Conservation (phyloP, 2,888 invertebrate species). For the Nomada ferruginata region DNA sequence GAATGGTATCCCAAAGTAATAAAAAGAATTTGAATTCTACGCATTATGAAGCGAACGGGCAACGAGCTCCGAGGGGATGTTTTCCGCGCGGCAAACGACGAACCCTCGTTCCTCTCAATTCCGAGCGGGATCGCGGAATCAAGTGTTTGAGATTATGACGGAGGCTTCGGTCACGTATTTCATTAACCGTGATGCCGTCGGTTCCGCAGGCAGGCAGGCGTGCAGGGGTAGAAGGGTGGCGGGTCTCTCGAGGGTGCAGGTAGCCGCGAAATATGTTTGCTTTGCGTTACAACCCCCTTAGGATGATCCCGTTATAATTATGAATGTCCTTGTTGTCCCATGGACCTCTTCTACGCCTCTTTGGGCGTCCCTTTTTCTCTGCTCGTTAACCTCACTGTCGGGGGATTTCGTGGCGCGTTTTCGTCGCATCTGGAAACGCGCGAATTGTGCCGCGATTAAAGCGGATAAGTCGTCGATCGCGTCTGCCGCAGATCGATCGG, state of each 20-base stretch:
- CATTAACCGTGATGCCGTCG: conserved; percentile 81
- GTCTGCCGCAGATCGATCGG: conserved; percentile 9
- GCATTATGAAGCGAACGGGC: conserved; percentile 55
- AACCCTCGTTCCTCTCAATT: conserved; percentile 61
- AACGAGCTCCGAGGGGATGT: conserved; percentile 49
- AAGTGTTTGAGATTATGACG: conserved; percentile 84
- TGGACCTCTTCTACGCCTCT: conserved; percentile 54
- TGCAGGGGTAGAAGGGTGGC: conserved; percentile 54
- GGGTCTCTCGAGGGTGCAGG: conserved; percentile 68
- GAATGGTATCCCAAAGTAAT: neutral
- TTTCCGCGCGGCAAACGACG: conserved; percentile 48
- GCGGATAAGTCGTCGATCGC: conserved; percentile 13
- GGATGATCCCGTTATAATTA: conserved; percentile 80
- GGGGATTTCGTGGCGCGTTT: conserved; percentile 6
- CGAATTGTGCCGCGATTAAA: conserved; percentile 21
- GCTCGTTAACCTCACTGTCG: conserved; percentile 7
- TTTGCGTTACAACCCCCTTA: conserved; percentile 76
- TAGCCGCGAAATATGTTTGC: conserved; percentile 79
- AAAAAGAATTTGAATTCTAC: conserved; percentile 41
- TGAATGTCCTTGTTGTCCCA: conserved; percentile 75
- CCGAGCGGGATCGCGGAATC: conserved; percentile 75
- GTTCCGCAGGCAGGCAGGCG: conserved; percentile 42
- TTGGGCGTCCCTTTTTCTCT: neutral
- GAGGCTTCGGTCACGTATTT: conserved; percentile 84
- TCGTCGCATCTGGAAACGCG: neutral